Evolutionary conservation across 2,888 invertebrate genomes (phyloP), one percentile per base, ranked within the genome.

Genomic region (Lomographa bimaculata): DNA sequence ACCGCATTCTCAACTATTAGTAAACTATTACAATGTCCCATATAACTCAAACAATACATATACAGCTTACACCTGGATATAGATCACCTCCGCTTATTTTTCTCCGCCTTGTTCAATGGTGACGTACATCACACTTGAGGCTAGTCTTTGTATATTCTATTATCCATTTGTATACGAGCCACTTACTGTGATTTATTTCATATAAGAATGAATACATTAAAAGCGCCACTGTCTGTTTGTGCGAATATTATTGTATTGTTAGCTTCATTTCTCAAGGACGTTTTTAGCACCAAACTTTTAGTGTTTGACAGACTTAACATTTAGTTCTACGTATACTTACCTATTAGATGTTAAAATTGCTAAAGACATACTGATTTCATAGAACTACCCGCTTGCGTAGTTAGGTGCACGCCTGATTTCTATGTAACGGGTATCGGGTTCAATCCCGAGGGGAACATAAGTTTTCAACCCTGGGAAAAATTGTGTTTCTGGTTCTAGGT

Each of bases 131-230:
- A 46, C 38, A 26, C 21, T 34, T 14, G 21, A 40, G 28, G 26
- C 16, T 43, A 19, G 32, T 36, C 26, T 30, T 30, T 48, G 47
- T 48, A 37, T 40, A 48, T 28, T 17, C 33, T 30, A 43, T 43
- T 37, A 30, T 30, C 4, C 29, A 16, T 41, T 30, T 35, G 41
- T 29, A 29, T 35, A 37, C 29, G 18, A 40, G 34, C 47, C 47
- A 48, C 40, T 48, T 48, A 44, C 34, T 7, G 21, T 27, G 47
- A 48, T 48, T 43, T 48, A 40, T 48, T 47, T 40, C 18, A 28
- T 32, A 16, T 33, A 20, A 20, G 20, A 25, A 23, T 29, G 28
- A 37, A 25, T 34, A 42, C 27, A 42, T 27, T 42, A 32, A n/a
- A n/a, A n/a, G 42, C 32, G 42, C 32, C 42, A 32, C 27, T 14